phyloP scores from a whole-genome alignment of 2,888 invertebrate genomes.

The Dioctria rufipes region DNA sequence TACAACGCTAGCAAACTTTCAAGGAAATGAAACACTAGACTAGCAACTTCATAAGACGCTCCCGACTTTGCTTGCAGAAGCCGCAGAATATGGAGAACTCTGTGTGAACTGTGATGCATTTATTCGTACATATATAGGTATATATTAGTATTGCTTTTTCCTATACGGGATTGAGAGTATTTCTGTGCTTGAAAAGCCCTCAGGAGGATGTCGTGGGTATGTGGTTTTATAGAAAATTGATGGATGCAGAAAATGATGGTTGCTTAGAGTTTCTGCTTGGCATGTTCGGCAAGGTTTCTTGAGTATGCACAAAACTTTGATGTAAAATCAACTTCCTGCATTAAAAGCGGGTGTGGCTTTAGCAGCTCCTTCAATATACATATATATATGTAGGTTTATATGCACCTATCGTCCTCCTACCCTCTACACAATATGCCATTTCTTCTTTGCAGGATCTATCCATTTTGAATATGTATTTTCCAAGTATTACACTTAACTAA shows the following conservation, averaged over 20 bases:
- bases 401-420: neutral
- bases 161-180: too few species aligned
- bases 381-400: too few species aligned
- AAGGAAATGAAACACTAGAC: slow-evolving; percentile 57
- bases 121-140: neutral
- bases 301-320: slow-evolving; percentile 57
- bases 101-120: neutral
- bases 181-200: slow-evolving; percentile 52
- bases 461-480: slow-evolving; percentile 49
- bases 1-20: slow-evolving; percentile 55
- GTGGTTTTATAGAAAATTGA: slow-evolving; percentile 55
- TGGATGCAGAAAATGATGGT: slow-evolving; percentile 56
- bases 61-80: slow-evolving; percentile 39
- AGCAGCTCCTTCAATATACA: neutral
- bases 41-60: slow-evolving; percentile 44
- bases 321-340: slow-evolving; percentile 57
- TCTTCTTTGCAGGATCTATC: neutral
- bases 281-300: slow-evolving; percentile 53
- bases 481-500: slow-evolving; percentile 54
- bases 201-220: slow-evolving; percentile 54
- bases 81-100: slow-evolving; percentile 12
- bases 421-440: neutral
- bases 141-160: neutral
- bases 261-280: slow-evolving; percentile 55
- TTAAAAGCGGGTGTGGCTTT: slow-evolving; percentile 52